Evolutionary conservation across 2,797 vertebrate species (phyloP).

Genomic region (Scolopax bukidnonensis): DNA sequence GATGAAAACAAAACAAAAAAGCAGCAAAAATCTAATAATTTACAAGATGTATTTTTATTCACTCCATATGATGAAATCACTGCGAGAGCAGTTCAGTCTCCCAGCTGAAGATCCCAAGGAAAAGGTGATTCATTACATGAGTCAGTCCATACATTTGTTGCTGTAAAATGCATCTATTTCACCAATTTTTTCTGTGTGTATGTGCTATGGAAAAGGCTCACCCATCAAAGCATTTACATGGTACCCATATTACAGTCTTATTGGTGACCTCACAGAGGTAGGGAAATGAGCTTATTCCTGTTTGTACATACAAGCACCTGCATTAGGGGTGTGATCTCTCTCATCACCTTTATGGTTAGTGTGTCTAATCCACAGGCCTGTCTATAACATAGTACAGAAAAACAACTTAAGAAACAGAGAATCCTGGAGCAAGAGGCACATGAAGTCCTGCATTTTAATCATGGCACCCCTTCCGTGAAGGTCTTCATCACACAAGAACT

Average conservation of each 20-base stretch:
- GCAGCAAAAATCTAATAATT: not conserved
- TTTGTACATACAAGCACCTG: not conserved
- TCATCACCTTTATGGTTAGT: not conserved
- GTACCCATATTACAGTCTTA: not conserved
- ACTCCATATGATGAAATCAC: not conserved
- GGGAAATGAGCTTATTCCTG: not conserved
- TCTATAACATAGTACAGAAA: not conserved
- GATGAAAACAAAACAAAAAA: not conserved
- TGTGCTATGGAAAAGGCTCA: not conserved
- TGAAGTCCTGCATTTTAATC: not conserved
- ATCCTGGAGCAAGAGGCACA: not conserved
- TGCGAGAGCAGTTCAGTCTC: not conserved
- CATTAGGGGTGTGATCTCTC: not conserved
- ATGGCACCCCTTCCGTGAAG: not conserved
- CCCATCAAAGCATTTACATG: not conserved
- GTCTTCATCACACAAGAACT: not conserved
- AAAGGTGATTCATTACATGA: not conserved
- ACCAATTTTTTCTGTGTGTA: not conserved
- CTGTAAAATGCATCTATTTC: not conserved
- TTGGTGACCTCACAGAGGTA: not conserved
- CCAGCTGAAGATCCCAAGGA: not conserved
- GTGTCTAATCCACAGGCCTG: not conserved
- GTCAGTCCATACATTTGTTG: not conserved
- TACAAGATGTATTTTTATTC: not conserved
- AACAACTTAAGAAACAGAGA: not conserved